Evolutionary conservation across 2,888 invertebrate genomes (phyloP), one percentile per base, ranked within the genome.

Genomic region (Scaptomyza reducta): DNA sequence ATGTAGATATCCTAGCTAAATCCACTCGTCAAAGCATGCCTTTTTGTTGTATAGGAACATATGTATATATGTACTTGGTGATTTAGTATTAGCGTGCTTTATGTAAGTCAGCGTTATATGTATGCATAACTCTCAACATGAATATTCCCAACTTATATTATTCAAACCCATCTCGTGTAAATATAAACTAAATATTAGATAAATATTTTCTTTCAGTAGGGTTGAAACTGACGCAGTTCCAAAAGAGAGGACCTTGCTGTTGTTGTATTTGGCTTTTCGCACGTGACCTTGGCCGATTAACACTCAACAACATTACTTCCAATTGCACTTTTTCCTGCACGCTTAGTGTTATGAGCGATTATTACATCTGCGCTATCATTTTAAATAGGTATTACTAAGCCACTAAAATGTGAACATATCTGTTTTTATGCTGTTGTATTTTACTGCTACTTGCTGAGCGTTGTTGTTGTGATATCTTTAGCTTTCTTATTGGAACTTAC

Each of bases 251-350:
- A 51, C 16, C 29, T 22, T 22, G 18, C 6, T 6, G 18, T 13
- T 22, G 13, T 11, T 13, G 41, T 33, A 4, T 4, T 41, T 41
- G 45, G n/a, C n/a, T 13, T 38, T 27, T 31, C 6, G 10, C 51
- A 56, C 33, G 35, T 62, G 69, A 70, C 69, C 69, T 69, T 69
- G 69, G 47, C 18, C 27, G 38, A 61, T 38, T 61, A 31, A 16
- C 33, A 38, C 33, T n/a, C 7, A 58, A 44, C 18, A 35, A 41
- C 25, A 50, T 16, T n/a, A 35, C 35, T 53, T 31, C 14, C 16
- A n/a, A 65, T 53, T 65, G 61, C 68, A 69, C 41, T 46, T 51
- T 58, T 42, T 38, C 14, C 14, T 14, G 14, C 35, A 35, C 14
- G 38, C 9, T 7, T 35, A 33, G 4, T 35, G 3, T 10, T 31